A percentile compares a stretch with the other conserved stretches of the same genome.
Conservation (phyloP, 2,797 vertebrate species). For the Myotis planiceps region DNA sequence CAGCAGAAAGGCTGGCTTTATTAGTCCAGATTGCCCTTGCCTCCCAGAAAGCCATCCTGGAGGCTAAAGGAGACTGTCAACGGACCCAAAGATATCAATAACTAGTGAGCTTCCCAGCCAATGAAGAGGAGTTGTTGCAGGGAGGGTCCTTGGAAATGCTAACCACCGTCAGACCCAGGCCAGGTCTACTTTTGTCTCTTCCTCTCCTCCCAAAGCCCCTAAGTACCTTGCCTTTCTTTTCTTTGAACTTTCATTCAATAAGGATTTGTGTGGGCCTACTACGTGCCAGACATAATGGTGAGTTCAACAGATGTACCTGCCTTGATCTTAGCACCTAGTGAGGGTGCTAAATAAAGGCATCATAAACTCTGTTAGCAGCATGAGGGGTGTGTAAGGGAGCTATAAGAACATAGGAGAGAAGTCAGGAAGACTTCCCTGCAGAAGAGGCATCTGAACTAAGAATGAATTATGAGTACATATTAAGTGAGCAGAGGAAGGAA, state of each 20-base stretch:
- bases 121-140: not conserved
- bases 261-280: not conserved
- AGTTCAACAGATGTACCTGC: not conserved
- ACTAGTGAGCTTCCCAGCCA: not conserved
- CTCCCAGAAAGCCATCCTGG: not conserved
- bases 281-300: not conserved
- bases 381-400: accelerated
- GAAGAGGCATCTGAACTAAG: not conserved
- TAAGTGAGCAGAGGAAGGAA: not conserved
- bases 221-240: not conserved
- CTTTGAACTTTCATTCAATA: not conserved
- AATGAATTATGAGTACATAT: not conserved
- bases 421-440: not conserved
- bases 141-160: not conserved
- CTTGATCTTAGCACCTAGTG: not conserved
- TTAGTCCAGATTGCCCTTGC: not conserved
- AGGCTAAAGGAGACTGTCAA: not conserved
- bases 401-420: not conserved
- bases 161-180: not conserved
- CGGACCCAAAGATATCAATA: not conserved
- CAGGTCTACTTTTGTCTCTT: not conserved
- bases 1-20: not conserved
- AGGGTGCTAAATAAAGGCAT: not conserved
- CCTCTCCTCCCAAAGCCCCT: not conserved
- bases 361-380: not conserved